Evolutionary conservation across 2,888 invertebrate species (phyloP).

Genomic region (Zele albiditarsus): DNA sequence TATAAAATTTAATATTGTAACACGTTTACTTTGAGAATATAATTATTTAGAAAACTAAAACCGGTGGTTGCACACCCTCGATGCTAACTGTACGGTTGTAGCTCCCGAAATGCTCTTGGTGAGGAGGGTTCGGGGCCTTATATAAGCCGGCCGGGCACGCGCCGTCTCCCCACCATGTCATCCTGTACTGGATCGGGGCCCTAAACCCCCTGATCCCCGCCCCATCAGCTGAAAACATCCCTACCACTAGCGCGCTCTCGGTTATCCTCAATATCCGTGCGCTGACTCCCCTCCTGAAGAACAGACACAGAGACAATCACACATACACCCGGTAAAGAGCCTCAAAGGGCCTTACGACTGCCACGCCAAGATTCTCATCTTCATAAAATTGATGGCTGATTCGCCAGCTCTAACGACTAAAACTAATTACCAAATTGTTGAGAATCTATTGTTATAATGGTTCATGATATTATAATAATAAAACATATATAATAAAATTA

Average conservation of each 20-base stretch:
- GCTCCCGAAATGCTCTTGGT: constrained; percentile 72
- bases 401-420: background rate
- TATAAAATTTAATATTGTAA: constrained; percentile 12
- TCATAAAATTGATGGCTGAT: constrained; percentile 36
- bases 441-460: too few species aligned
- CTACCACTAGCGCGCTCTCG: constrained; percentile 57
- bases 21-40: constrained; percentile 28
- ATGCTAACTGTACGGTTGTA: constrained; percentile 64
- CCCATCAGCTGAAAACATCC: constrained; percentile 50
- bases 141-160: constrained; percentile 75
- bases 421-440: background rate
- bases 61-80: constrained; percentile 58
- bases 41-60: constrained; percentile 18
- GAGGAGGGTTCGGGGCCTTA: constrained; percentile 71
- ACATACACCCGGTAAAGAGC: constrained; percentile 62
- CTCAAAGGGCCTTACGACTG: constrained; percentile 59
- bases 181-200: constrained; percentile 73
- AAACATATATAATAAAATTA: too few species aligned
- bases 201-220: constrained; percentile 71
- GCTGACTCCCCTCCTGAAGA: constrained; percentile 57
- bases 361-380: constrained; percentile 71
- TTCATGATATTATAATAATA: too few species aligned
- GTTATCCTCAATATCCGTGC: constrained; percentile 55
- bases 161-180: constrained; percentile 78
- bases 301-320: constrained; percentile 57